These are phyloP conservation scores for Misgurnus mizolepis DNA, from an alignment of 2,113 vertebrate species.

Conservation along the genomic window DNA sequence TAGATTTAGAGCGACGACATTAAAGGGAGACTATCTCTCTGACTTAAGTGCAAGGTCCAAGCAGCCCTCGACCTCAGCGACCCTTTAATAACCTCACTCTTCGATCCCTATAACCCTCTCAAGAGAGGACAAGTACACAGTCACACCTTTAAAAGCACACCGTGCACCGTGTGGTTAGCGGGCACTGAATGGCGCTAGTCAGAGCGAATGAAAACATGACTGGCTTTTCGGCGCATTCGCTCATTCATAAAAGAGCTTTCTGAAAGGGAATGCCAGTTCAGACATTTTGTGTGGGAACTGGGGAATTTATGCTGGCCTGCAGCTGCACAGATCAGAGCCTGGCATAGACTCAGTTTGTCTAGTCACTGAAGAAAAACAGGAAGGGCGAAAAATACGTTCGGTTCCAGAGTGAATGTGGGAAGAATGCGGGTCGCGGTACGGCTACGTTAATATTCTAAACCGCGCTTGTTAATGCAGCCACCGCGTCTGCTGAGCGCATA, in stretches of 20 bases:
- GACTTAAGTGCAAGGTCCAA: slow-evolving; percentile 35
- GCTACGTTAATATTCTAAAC: slow-evolving; percentile 51
- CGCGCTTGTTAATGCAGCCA: slow-evolving; percentile 36
- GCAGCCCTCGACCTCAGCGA: slow-evolving; percentile 29
- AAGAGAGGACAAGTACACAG: slow-evolving; percentile 5
- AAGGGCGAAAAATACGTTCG: slow-evolving; percentile 55
- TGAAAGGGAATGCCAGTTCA: slow-evolving; percentile 56
- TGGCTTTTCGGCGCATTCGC: slow-evolving; percentile 12
- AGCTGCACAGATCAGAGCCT: slow-evolving; percentile 59
- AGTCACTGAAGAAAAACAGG: slow-evolving; percentile 60
- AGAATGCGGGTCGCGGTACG: slow-evolving; percentile 39
- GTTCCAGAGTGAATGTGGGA: slow-evolving; percentile 56
- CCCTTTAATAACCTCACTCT: slow-evolving; percentile 44
- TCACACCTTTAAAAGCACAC: slow-evolving; percentile 11
- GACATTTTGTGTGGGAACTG: slow-evolving; percentile 56
- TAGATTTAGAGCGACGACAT: slow-evolving; percentile 28
- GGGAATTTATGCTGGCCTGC: slow-evolving; percentile 54
- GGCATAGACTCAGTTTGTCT: slow-evolving; percentile 60
- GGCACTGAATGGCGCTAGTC: slow-evolving; percentile 47
- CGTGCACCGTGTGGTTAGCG: slow-evolving; percentile 10
- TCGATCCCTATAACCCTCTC: neutral
- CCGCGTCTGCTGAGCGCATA: slow-evolving; percentile 6
- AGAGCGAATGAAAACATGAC: slow-evolving; percentile 45
- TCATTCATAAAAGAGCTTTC: slow-evolving; percentile 59
- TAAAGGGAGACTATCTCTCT: slow-evolving; percentile 15